Percentiles rank a stretch among this genome's conserved stretches.
These are phyloP conservation scores for Leucophenga varia DNA, from an alignment of 1,140 invertebrate species.

Conservation along the genomic window DNA sequence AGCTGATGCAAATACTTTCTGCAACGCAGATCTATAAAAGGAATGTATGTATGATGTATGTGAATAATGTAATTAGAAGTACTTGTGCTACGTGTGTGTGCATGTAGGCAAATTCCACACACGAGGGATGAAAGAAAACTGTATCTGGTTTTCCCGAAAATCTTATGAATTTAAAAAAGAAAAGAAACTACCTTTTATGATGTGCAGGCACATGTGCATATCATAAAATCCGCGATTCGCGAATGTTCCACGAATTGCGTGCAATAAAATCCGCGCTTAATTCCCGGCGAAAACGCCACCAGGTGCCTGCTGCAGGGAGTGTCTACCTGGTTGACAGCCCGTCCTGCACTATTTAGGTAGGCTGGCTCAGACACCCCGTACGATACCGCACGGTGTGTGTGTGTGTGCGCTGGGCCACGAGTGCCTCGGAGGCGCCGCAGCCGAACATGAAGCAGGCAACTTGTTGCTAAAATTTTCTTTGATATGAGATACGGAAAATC, in stretches of 20 bases:
- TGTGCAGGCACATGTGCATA: conserved; percentile 25
- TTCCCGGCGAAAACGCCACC: conserved; percentile 8
- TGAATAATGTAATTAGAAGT: too few species aligned
- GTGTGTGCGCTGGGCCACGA: conserved; percentile 7
- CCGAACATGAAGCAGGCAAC: conserved; percentile 20
- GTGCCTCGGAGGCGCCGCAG: conserved; percentile 19
- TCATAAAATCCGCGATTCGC: conserved; percentile 39
- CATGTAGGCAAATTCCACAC: too few species aligned
- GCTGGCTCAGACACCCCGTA: conserved; percentile 16
- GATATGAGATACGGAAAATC: conserved; percentile 51
- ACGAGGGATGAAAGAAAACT: conserved; percentile 37
- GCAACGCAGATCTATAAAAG: too few species aligned
- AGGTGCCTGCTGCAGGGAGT: conserved; percentile 9
- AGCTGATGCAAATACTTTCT: too few species aligned
- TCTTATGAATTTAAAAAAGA: conserved; percentile 49
- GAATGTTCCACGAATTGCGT: conserved; percentile 37
- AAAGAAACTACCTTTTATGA: conserved; percentile 22
- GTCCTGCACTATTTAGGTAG: conserved; percentile 44
- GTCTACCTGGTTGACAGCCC: conserved; percentile 3
- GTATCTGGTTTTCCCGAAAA: conserved; percentile 47
- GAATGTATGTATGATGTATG: too few species aligned
- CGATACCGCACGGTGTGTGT: too few species aligned
- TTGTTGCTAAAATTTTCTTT: conserved; percentile 40
- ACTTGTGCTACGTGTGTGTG: too few species aligned
- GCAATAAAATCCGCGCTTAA: conserved; percentile 30